Evolutionary conservation across 2,113 vertebrate genomes (phyloP).

Genomic region (Tachuris rubrigastra): DNA sequence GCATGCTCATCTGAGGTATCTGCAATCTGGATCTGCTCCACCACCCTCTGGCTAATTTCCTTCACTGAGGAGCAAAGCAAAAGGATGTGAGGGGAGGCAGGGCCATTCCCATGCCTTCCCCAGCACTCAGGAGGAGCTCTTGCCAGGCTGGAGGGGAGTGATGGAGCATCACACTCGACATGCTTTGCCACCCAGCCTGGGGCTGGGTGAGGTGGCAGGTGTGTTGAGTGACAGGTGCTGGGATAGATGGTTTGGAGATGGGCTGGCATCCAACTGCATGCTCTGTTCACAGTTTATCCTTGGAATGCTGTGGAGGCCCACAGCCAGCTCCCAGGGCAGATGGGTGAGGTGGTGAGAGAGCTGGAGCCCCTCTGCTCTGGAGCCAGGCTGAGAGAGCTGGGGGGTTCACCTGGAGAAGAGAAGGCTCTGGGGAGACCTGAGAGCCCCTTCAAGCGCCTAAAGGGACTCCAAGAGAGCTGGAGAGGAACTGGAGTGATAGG

Average conservation of each 20-base stretch:
- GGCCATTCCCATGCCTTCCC: fast-evolving
- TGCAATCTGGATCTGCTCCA: not conserved
- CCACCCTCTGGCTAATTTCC: not conserved
- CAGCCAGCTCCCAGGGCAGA: not conserved
- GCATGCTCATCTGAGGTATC: not conserved
- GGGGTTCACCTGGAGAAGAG: not conserved
- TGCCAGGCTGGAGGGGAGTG: not conserved
- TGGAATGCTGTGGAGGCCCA: not conserved
- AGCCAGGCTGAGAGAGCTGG: not conserved
- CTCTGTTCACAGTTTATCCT: not conserved
- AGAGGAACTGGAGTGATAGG: not conserved
- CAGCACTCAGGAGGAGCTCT: fast-evolving
- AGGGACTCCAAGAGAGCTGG: not conserved
- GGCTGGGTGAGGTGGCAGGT: not conserved
- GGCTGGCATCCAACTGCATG: not conserved
- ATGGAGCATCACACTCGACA: fast-evolving
- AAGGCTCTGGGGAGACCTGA: not conserved
- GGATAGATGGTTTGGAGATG: not conserved
- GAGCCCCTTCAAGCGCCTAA: not conserved
- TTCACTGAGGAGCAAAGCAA: not conserved
- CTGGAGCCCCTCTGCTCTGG: not conserved
- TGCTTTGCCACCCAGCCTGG: not conserved
- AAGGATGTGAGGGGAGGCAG: not conserved
- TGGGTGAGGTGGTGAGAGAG: not conserved
- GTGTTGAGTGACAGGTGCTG: not conserved